Conservation (phyloP, 2,113 vertebrate genomes). For the Gopherus evgoodei region DNA sequence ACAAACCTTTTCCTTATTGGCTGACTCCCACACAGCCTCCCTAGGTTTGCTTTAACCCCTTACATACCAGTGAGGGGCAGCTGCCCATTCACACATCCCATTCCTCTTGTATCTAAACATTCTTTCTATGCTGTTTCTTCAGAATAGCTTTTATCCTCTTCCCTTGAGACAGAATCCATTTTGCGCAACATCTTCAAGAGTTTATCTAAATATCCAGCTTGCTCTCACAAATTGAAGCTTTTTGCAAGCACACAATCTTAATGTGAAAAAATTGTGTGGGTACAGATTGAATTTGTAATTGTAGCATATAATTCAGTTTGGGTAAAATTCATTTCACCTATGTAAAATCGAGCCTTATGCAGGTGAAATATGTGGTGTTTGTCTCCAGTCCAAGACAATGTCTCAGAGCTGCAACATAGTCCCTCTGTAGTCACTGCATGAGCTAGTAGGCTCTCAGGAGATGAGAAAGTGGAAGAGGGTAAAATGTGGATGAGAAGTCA, state of each 20-base stretch:
- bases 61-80: too few relatives aligned
- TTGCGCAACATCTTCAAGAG: background rate
- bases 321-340: background rate
- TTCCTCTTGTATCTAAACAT: fast-evolving
- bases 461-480: background rate
- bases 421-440: background rate
- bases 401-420: background rate
- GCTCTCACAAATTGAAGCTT: background rate
- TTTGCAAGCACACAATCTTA: background rate
- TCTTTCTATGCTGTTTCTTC: background rate
- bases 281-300: background rate
- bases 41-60: too few relatives aligned
- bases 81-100: background rate
- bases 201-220: background rate
- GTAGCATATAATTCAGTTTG: background rate
- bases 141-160: background rate
- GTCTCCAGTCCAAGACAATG: background rate
- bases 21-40: too few relatives aligned
- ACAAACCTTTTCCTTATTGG: too few relatives aligned
- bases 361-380: background rate
- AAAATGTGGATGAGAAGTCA: background rate
- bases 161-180: too few relatives aligned
- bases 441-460: background rate
- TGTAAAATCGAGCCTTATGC: background rate
- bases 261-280: background rate